Evolutionary conservation across 2,113 vertebrate species (phyloP).

Genomic region (Leptobrachium leishanense): DNA sequence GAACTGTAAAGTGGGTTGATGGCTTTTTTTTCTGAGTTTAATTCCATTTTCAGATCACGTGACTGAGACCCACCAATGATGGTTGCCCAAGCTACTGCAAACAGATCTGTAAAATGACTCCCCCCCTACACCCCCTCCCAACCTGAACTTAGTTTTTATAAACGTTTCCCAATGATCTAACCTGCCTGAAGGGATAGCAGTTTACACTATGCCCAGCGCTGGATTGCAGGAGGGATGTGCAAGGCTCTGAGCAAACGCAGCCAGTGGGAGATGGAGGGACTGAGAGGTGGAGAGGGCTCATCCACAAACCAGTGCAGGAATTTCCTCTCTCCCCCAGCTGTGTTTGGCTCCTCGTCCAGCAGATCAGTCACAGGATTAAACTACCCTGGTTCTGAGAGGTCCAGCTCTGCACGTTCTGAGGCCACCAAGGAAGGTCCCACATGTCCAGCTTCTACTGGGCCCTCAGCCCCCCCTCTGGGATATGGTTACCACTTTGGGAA

Average conservation of each 20-base stretch:
- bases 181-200: constrained; percentile 67
- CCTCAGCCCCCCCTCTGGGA: constrained; percentile 67
- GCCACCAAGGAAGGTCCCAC: constrained; percentile 39
- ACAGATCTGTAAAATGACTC: constrained; percentile 63
- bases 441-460: constrained; percentile 53
- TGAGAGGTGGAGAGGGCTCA: constrained; percentile 64
- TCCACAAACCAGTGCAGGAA: constrained; percentile 67
- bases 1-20: constrained; percentile 51
- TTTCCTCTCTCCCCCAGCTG: constrained; percentile 71
- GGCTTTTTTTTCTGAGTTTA: constrained; percentile 20
- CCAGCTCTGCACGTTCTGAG: constrained; percentile 40
- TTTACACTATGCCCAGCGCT: constrained; percentile 59
- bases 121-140: constrained; percentile 66
- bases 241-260: constrained; percentile 69
- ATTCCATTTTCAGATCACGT: constrained; percentile 60
- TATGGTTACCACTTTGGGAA: constrained; percentile 83
- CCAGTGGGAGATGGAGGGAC: constrained; percentile 72
- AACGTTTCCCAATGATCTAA: constrained; percentile 73
- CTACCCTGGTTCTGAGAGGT: constrained; percentile 69
- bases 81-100: constrained; percentile 57
- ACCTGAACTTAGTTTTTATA: constrained; percentile 74
- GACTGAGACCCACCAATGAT: constrained; percentile 65
- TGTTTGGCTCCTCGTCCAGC: constrained; percentile 69
- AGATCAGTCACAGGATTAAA: constrained; percentile 66
- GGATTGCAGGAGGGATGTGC: constrained; percentile 59